A percentile compares a stretch with the other conserved stretches of the same genome.
Evolutionary conservation across 2,888 invertebrate species (phyloP).

Genomic region (Lithosia quadra): DNA sequence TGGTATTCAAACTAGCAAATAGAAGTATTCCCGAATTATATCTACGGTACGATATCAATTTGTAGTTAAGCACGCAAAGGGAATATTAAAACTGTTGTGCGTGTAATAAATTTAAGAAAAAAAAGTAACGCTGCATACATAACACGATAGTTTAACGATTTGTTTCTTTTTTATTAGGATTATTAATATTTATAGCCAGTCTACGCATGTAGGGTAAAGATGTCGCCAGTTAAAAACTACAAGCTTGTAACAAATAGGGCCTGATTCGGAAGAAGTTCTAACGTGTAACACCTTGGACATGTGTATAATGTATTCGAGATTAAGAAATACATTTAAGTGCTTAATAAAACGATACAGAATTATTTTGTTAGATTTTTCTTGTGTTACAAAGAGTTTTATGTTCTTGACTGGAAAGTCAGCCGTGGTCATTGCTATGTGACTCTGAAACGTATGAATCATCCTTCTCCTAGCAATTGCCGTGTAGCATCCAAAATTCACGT

Average conservation of each 20-base stretch:
- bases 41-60: constrained; percentile 83
- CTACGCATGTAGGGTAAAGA: constrained; percentile 35
- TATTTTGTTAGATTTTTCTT: neutral
- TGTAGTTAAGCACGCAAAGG: constrained; percentile 69
- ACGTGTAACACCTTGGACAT: constrained; percentile 9
- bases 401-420: neutral
- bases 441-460: neutral
- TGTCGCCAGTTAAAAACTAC: constrained; percentile 23
- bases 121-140: constrained; percentile 47
- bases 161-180: constrained; percentile 52
- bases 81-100: constrained; percentile 64
- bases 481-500: too few species aligned
- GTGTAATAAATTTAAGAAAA: constrained; percentile 53
- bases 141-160: constrained; percentile 49
- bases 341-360: neutral
- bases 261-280: constrained; percentile 33
- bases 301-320: constrained; percentile 25
- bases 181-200: constrained; percentile 52
- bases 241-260: constrained; percentile 35
- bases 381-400: neutral
- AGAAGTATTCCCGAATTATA: constrained; percentile 69
- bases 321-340: constrained; percentile 21
- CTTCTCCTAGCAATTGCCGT: too few species aligned
- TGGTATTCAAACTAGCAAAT: constrained; percentile 66
- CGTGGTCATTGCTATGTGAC: neutral